Evolutionary conservation across 1,140 invertebrate genomes (phyloP), one percentile per base, ranked within the genome.

Genomic region (Drosophila cardini): DNA sequence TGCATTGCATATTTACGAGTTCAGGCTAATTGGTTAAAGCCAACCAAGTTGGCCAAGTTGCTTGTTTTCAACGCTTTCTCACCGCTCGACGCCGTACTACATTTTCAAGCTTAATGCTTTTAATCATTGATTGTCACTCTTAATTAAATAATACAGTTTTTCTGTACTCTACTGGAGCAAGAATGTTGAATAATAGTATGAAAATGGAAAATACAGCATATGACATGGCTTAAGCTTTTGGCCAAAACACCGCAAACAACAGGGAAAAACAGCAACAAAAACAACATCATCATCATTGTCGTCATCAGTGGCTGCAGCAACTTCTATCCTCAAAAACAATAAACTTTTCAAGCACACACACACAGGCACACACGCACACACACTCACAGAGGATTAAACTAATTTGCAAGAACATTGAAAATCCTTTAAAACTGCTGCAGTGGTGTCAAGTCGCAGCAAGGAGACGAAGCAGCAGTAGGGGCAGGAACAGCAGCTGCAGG

Each of bases 381-480:
- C 11, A 21, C 38, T 48, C 48, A 52, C 50, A 43, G 53, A 43
- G 83, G 57, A 72, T 74, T 85, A 79, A 87, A 86, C 83, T 86
- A 87, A 86, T 86, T 87, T 82, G 76, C 62, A 74, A 82, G 78
- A 79, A 82, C 76, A 86, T 86, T 81, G 83, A 87, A 86, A 82
- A 76, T 82, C 65, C 76, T 72, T 74, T 79, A 82, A 86, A 79
- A 82, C 62, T 76, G 75, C 74, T 72, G 56, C 50, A 60, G 13
- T 26, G 40, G 11, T 42, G 36, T 18, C 21, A 58, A 55, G 45
- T 21, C 62, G 52, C 58, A 69, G 13, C 52, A n/a, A 21, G 9
- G n/a, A 56, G 43, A 9, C 7, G 36, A 11, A 42, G 16, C 9
- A 5, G 26, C 11, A 50, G 30, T 8, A 30, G 32, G 9, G 16